Evolutionary conservation across 2,113 vertebrate genomes (phyloP), one percentile per base, ranked within the genome.

Genomic region (Nycticebus coucang): DNA sequence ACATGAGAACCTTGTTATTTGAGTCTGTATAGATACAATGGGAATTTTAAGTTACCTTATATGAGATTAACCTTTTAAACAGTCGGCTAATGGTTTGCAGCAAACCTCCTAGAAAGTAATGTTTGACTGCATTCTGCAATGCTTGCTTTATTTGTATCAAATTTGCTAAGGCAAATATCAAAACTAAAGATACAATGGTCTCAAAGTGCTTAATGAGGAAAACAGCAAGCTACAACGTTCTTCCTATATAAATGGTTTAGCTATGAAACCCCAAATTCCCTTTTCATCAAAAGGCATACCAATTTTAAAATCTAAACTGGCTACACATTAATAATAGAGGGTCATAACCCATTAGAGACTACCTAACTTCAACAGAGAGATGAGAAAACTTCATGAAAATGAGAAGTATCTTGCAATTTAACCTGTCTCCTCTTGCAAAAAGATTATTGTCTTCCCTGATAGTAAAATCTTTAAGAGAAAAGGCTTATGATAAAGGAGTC

Each of bases 1-100:
- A 82, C 89, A 71, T 12, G 66, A 96, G 74, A 97, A 94, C 15
- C 13, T 79, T 85, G 35, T 89, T 45, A 91, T 91, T 89, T 71
- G 92, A 91, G 83, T 62, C 71, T 87, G 10, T 62, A 9, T 45
- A 74, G 33, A 93, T 60, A 26, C 30, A 86, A 53, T 18, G 11
- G 13, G 7, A 12, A 64, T 66, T 66, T 33, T 33, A 53, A 45
- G 5, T 75, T 78, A 21, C 17, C 5, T 91, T 37, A 79, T 37
- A 50, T 17, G 15, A 91, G 17, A 57, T 92, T 69, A 86, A 64
- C 50, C 87, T 92, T 88, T 85, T 13, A 91, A 93, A 62, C 81
- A 81, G 57, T 66, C 33, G 88, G 18, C 19, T 82, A 93, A 72
- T 79, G 26, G 28, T 80, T 64, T 92, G 5, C 33, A 79, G 75